phyloP scores from a whole-genome alignment of 2,113 vertebrate species.

The Psittacus erithacus region DNA sequence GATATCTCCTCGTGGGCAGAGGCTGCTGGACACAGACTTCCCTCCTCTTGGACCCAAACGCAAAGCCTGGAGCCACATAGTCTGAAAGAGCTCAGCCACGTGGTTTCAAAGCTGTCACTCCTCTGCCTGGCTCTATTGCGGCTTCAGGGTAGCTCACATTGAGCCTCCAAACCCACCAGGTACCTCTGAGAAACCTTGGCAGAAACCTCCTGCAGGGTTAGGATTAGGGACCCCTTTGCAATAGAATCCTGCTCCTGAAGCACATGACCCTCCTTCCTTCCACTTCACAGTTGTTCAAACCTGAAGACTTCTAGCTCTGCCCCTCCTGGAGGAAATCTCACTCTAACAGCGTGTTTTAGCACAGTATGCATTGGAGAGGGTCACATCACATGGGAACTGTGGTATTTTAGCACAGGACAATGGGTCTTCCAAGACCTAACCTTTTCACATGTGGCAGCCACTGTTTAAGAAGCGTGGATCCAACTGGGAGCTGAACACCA shows the following conservation, averaged over 20 bases:
- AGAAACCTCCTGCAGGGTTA: neutral
- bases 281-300: neutral
- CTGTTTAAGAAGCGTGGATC: neutral
- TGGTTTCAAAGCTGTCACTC: neutral
- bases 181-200: neutral
- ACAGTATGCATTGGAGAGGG: neutral
- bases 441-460: neutral
- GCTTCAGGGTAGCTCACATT: neutral
- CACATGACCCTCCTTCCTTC: neutral
- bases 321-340: constrained; percentile 2
- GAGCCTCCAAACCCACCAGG: neutral
- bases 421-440: neutral
- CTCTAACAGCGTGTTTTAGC: constrained; percentile 28
- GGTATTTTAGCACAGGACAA: constrained; percentile 4
- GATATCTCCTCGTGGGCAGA: neutral
- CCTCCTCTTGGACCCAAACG: neutral
- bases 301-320: neutral
- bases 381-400: neutral
- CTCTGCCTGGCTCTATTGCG: neutral
- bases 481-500: neutral
- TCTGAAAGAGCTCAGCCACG: neutral
- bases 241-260: neutral
- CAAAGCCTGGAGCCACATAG: neutral
- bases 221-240: neutral
- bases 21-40: neutral